Conservation (phyloP, 2,888 invertebrate genomes). For the Cryptus viduatorius region DNA sequence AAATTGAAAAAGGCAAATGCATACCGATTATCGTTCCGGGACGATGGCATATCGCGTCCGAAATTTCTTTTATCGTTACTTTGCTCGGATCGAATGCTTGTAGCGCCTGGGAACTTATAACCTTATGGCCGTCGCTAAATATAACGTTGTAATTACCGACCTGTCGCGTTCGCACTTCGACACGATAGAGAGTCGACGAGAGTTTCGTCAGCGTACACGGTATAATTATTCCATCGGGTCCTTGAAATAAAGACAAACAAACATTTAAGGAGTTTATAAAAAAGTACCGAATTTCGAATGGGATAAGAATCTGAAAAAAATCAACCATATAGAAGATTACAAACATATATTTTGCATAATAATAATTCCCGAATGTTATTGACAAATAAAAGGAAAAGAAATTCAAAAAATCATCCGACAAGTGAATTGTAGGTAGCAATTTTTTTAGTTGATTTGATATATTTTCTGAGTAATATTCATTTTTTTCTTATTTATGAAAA, state of each 20-base stretch:
- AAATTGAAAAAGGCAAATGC: slow-evolving; percentile 49
- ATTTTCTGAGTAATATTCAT: too few relatives aligned
- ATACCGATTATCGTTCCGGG: slow-evolving; percentile 92
- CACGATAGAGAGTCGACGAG: slow-evolving; percentile 89
- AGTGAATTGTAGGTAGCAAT: too few relatives aligned
- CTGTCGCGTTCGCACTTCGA: slow-evolving; percentile 91
- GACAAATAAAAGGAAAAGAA: background rate
- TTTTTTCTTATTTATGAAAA: too few relatives aligned
- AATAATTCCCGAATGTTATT: too few relatives aligned
- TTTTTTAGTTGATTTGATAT: too few relatives aligned
- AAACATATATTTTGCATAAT: too few relatives aligned
- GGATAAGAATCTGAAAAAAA: too few relatives aligned
- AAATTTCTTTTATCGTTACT: slow-evolving; percentile 90
- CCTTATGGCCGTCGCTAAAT: slow-evolving; percentile 87
- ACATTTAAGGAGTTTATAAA: background rate
- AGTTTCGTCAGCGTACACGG: slow-evolving; percentile 85
- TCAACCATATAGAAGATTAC: too few relatives aligned
- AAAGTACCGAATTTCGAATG: background rate
- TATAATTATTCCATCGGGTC: slow-evolving; percentile 86
- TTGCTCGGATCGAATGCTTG: slow-evolving; percentile 93
- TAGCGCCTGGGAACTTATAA: slow-evolving; percentile 86
- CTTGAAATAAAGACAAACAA: slow-evolving; percentile 74
- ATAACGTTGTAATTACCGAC: slow-evolving; percentile 92
- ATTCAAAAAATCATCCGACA: background rate
- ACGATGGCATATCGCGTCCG: slow-evolving; percentile 92